These are phyloP conservation scores for Lasiurus cinereus DNA, from an alignment of 2,113 vertebrate species.

Conservation along the genomic window DNA sequence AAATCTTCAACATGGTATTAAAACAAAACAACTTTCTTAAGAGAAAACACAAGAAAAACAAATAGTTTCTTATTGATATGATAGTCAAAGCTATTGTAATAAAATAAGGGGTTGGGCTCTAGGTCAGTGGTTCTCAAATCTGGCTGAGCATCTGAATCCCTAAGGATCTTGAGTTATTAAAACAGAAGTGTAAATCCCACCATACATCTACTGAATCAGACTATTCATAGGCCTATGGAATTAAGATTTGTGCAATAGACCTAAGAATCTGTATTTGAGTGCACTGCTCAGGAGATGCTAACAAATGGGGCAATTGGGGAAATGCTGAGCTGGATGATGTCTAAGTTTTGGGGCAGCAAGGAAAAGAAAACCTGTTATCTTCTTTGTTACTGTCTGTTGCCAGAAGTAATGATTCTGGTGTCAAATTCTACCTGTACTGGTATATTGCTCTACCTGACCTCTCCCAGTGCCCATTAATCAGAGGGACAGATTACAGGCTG, in stretches of 20 bases:
- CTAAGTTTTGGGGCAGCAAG: neutral
- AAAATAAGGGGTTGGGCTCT: neutral
- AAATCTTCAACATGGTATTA: neutral
- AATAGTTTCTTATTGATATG: neutral
- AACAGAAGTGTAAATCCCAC: neutral
- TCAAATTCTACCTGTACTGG: neutral
- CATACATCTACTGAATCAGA: neutral
- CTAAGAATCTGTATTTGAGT: neutral
- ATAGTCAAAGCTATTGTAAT: neutral
- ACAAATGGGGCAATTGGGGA: neutral
- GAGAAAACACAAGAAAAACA: neutral
- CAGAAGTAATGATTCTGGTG: neutral
- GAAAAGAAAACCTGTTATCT: neutral
- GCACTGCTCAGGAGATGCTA: neutral
- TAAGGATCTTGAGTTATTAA: neutral
- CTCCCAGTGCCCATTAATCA: neutral
- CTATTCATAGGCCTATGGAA: neutral
- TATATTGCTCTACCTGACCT: neutral
- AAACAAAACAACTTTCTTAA: constrained; percentile 28
- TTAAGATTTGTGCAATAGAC: neutral
- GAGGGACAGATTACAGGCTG: neutral
- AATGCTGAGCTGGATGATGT: neutral
- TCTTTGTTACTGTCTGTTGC: neutral
- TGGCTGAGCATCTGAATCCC: neutral
- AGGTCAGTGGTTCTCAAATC: neutral